A percentile compares a stretch with the other conserved stretches of the same genome.
These are phyloP conservation scores for Agrotis segetum DNA, from an alignment of 2,888 invertebrate species.

Conservation along the genomic window DNA sequence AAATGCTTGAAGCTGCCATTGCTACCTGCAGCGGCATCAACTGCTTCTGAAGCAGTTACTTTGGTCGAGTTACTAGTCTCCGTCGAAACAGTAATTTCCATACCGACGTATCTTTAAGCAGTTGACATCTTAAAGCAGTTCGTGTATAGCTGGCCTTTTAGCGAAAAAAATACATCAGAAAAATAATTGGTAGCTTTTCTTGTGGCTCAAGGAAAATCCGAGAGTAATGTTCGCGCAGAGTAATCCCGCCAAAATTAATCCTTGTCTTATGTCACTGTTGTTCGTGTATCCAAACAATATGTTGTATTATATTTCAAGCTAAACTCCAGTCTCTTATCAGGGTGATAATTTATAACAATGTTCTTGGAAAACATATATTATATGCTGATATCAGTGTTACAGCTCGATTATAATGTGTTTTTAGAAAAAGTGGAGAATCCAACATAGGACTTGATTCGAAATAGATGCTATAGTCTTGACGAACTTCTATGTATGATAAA, in stretches of 20 bases:
- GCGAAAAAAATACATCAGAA: slow-evolving; percentile 7
- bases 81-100: no score
- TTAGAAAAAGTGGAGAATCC: not conserved
- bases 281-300: slow-evolving; percentile 32
- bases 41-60: no score
- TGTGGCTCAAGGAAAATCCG: slow-evolving; percentile 30
- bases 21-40: no score
- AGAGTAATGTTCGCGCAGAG: slow-evolving; percentile 22
- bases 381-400: slow-evolving; percentile 29
- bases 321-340: slow-evolving; percentile 46
- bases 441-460: not conserved
- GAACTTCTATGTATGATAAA: not conserved
- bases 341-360: slow-evolving; percentile 57
- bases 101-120: no score
- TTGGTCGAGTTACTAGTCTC: no score
- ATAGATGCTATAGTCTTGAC: not conserved
- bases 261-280: slow-evolving; percentile 47
- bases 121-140: no score
- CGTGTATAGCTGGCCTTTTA: not conserved
- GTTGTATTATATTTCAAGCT: slow-evolving; percentile 27
- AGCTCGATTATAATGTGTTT: slow-evolving; percentile 2
- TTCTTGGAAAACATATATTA: slow-evolving; percentile 30
- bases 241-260: slow-evolving; percentile 60
- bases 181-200: slow-evolving; percentile 36
- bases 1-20: no score